Conservation (phyloP, 2,113 vertebrate species). For the Brevimyrus niger region DNA sequence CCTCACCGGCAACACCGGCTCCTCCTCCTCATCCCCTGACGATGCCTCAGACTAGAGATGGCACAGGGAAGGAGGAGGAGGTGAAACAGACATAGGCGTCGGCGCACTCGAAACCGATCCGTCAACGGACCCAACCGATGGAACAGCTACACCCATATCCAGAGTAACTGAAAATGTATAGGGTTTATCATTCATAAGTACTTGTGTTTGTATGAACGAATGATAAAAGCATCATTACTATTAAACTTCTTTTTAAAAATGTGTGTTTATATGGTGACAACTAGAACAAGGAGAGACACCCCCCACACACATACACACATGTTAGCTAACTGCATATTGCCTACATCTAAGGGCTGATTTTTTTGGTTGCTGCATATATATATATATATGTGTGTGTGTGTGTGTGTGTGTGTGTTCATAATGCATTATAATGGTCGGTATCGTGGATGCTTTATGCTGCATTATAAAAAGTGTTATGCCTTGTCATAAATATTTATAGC, state of each 20-base stretch:
- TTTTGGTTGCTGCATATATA: neutral
- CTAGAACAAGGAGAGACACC: neutral
- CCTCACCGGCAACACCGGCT: constrained; percentile 67
- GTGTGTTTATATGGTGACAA: no score
- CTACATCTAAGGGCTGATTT: neutral
- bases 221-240: no score
- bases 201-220: no score
- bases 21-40: constrained; percentile 78
- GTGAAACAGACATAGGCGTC: neutral
- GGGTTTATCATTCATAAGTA: no score
- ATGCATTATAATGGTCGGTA: no score
- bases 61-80: neutral
- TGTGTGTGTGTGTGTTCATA: no score
- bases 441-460: neutral
- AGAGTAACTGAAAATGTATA: neutral
- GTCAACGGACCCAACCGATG: neutral
- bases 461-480: neutral
- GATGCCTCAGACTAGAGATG: constrained; percentile 68
- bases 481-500: neutral
- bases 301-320: neutral
- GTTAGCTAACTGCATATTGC: neutral
- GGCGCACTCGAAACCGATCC: neutral
- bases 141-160: neutral
- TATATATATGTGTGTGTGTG: no score
- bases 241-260: no score